A percentile compares a stretch with the other conserved stretches of the same genome.
Conservation (phyloP, 2,113 vertebrate genomes). For the Rhinolophus sinicus region DNA sequence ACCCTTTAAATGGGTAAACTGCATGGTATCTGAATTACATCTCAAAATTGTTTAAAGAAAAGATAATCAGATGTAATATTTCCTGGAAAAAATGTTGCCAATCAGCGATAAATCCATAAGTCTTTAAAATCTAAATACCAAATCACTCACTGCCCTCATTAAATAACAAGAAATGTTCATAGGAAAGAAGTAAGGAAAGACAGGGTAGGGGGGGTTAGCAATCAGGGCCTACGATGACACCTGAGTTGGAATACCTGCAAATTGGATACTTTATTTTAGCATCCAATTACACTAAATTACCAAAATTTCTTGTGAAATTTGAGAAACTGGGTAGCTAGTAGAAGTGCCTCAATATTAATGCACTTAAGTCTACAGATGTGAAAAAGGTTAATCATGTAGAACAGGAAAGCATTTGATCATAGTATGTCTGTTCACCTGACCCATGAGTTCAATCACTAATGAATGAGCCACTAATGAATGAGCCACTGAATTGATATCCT, state of each 20-base stretch:
- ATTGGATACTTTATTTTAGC: not conserved
- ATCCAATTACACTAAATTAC: not conserved
- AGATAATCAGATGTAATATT: not conserved
- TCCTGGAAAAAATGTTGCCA: constrained; percentile 11
- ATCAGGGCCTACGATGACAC: not conserved
- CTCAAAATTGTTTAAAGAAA: not conserved
- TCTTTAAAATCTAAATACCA: constrained; percentile 21
- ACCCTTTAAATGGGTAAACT: not conserved
- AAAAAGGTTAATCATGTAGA: not conserved
- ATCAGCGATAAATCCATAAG: not conserved
- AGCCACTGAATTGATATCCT: not conserved
- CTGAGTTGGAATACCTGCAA: not conserved
- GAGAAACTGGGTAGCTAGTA: not conserved
- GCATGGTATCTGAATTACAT: not conserved
- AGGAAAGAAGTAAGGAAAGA: not conserved
- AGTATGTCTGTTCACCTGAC: not conserved
- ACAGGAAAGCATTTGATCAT: not conserved
- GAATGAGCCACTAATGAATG: not conserved
- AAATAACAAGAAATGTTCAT: not conserved
- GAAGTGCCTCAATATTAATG: not conserved
- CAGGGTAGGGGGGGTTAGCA: not conserved
- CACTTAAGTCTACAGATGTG: not conserved
- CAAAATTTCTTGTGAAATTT: constrained; percentile 3
- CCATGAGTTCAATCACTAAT: not conserved
- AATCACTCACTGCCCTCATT: not conserved